Conservation (phyloP, 2,797 vertebrate genomes). For the Heliangelus exortis region DNA sequence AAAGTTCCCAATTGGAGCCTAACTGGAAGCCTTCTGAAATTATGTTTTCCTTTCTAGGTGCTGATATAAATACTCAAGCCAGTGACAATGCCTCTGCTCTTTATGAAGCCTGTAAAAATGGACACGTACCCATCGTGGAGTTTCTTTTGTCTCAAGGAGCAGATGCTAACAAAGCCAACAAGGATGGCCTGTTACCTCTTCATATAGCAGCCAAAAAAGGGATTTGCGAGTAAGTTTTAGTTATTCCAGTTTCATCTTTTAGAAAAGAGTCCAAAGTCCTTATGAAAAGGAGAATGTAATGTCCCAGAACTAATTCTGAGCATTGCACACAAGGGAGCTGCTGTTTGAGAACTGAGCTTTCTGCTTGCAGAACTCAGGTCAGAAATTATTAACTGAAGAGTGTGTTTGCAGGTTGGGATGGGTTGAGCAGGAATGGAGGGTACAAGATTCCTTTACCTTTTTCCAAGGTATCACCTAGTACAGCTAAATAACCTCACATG, state of each 20-base stretch:
- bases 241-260: not conserved
- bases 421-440: not conserved
- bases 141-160: constrained; percentile 88
- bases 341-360: not conserved
- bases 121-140: constrained; percentile 81
- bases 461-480: not conserved
- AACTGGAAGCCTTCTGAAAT: not conserved
- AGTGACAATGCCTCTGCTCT: constrained; percentile 88
- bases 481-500: not conserved
- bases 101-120: constrained; percentile 90
- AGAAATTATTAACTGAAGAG: not conserved
- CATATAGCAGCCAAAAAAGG: constrained; percentile 90
- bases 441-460: not conserved
- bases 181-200: constrained; percentile 89
- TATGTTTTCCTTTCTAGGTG: constrained; percentile 78
- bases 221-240: constrained; percentile 83
- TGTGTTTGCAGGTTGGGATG: not conserved
- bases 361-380: not conserved
- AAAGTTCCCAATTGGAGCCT: not conserved
- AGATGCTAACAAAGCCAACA: constrained; percentile 90
- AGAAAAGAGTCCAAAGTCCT: not conserved
- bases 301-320: not conserved
- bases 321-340: not conserved
- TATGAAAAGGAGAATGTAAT: not conserved
- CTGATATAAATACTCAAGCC: constrained; percentile 91